Evolutionary conservation across 2,797 vertebrate genomes (phyloP).

Genomic region (Gymnothorax javanicus): DNA sequence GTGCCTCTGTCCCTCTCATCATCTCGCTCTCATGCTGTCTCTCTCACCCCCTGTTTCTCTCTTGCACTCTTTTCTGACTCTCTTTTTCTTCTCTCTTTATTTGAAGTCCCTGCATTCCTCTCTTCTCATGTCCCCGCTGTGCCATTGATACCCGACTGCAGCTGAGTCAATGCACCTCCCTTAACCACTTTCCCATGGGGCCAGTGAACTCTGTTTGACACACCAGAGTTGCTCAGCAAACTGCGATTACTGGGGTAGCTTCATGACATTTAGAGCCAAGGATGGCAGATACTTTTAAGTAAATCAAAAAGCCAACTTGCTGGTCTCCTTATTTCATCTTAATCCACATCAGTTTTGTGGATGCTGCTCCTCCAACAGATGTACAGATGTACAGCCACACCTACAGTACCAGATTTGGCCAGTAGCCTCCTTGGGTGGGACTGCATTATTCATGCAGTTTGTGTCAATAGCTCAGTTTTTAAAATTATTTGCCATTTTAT

Average conservation of each 20-base stretch:
- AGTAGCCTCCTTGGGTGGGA: too few species aligned
- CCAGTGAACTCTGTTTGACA: background rate
- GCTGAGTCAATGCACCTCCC: background rate
- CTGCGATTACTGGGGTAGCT: background rate
- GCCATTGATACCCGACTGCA: background rate
- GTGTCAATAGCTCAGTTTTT: too few species aligned
- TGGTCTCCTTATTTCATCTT: too few species aligned
- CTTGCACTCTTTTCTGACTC: background rate
- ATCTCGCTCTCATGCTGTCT: background rate
- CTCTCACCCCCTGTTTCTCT: background rate
- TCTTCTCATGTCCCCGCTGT: background rate
- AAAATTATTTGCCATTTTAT: too few species aligned
- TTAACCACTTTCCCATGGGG: background rate
- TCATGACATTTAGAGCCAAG: background rate
- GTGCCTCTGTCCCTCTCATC: too few species aligned
- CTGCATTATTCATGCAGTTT: too few species aligned
- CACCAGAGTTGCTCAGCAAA: background rate
- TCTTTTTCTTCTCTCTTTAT: background rate
- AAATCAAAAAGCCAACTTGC: background rate
- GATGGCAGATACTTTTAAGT: background rate
- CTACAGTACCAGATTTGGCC: too few species aligned
- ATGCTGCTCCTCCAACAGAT: too few species aligned
- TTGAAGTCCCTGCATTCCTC: background rate
- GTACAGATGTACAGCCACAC: too few species aligned
- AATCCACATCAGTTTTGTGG: too few species aligned